A percentile compares a stretch with the other conserved stretches of the same genome.
These are phyloP conservation scores for Malurus alboscapulatus DNA, from an alignment of 2,113 vertebrate genomes.

Conservation along the genomic window DNA sequence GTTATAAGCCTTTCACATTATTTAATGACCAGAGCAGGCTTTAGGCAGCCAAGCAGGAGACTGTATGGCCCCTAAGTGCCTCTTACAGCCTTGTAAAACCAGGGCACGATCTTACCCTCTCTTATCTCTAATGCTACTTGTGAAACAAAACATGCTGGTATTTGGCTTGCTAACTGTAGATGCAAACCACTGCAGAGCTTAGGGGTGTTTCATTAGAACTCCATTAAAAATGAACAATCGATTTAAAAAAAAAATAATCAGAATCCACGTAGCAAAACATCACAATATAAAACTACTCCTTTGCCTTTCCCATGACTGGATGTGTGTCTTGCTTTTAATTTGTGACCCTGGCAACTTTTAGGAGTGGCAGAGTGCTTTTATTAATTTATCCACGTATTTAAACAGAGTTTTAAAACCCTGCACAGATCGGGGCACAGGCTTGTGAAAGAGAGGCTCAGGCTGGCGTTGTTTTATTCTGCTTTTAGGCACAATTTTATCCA, in stretches of 20 bases:
- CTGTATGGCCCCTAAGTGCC: constrained; percentile 31
- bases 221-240: constrained; percentile 38
- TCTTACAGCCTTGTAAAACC: constrained; percentile 56
- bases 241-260: neutral
- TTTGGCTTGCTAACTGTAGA: neutral
- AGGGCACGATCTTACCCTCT: neutral
- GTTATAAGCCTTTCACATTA: constrained; percentile 36
- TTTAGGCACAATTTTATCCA: constrained; percentile 21
- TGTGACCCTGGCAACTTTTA: neutral
- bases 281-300: neutral
- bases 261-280: neutral
- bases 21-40: constrained; percentile 42
- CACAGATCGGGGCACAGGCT: neutral
- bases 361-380: neutral
- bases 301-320: neutral
- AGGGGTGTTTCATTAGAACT: constrained; percentile 56
- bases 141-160: neutral
- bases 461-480: neutral
- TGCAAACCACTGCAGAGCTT: constrained; percentile 12
- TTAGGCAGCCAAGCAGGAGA: constrained; percentile 43
- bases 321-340: neutral
- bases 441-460: neutral
- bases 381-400: neutral
- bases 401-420: neutral
- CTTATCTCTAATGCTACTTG: constrained; percentile 47